phyloP scores from a whole-genome alignment of 2,113 vertebrate species.

The Hiodon alosoides region DNA sequence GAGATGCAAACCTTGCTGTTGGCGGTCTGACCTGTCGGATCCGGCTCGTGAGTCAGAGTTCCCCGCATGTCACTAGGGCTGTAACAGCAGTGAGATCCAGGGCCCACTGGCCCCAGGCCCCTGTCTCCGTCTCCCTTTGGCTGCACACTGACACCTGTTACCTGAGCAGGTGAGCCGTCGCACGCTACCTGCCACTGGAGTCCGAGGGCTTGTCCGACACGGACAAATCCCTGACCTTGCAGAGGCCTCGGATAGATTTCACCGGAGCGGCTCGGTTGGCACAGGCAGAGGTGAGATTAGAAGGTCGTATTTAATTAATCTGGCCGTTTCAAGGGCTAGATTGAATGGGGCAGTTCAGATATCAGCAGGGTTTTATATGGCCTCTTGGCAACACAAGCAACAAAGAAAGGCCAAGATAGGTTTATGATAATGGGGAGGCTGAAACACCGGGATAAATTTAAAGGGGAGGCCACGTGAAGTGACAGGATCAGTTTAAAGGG shows the following conservation, averaged over 20 bases:
- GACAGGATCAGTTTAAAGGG: too few species aligned
- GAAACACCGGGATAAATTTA: not conserved
- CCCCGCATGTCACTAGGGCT: too few species aligned
- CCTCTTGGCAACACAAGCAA: not conserved
- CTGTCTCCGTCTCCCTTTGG: too few species aligned
- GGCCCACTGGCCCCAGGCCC: too few species aligned
- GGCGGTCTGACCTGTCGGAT: too few species aligned
- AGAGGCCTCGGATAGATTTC: not conserved
- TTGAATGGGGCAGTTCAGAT: not conserved
- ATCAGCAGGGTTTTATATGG: not conserved
- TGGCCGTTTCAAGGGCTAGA: not conserved
- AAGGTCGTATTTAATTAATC: not conserved
- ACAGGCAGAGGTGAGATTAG: not conserved
- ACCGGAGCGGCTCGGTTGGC: not conserved
- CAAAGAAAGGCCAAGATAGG: not conserved
- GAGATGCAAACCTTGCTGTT: too few species aligned
- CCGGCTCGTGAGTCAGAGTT: too few species aligned
- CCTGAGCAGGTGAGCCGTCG: too few species aligned
- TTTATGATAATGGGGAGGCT: not conserved
- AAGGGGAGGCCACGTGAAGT: not conserved
- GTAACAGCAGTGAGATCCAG: too few species aligned
- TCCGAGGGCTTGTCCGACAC: not conserved
- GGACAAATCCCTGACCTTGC: not conserved
- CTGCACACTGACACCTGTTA: not conserved
- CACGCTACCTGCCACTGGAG: not conserved